phyloP scores from a whole-genome alignment of 2,888 invertebrate genomes.

The Scelioninae gen. 1 region DNA sequence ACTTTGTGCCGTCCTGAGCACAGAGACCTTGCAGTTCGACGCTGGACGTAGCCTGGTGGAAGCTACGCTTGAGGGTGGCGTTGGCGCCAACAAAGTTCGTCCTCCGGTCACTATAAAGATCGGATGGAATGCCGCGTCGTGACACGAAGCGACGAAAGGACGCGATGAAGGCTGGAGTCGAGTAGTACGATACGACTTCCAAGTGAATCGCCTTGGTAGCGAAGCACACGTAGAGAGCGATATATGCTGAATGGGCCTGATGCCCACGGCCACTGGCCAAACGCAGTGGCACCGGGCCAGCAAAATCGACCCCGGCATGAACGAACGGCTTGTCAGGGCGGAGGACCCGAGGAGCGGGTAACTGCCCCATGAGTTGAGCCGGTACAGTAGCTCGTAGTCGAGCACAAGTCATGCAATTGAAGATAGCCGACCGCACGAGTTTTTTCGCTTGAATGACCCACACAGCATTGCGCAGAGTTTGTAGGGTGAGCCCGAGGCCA shows the following conservation, averaged over 20 bases:
- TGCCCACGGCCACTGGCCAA: slow-evolving; percentile 51
- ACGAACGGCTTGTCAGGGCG: slow-evolving; percentile 23
- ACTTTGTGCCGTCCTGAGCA: too few relatives aligned
- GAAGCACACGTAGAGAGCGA: too few relatives aligned
- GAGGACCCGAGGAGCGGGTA: slow-evolving; percentile 14
- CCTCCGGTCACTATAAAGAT: too few relatives aligned
- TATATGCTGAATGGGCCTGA: not conserved
- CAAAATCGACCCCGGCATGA: slow-evolving; percentile 70
- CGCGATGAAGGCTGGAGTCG: too few relatives aligned
- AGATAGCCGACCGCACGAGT: not conserved
- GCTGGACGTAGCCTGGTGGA: too few relatives aligned
- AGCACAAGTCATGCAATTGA: not conserved
- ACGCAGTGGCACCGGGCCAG: slow-evolving; percentile 63
- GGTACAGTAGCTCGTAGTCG: not conserved
- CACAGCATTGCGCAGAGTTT: not conserved
- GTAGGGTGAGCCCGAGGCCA: not conserved
- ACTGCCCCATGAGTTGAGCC: not conserved
- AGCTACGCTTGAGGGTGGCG: too few relatives aligned
- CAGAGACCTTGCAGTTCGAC: too few relatives aligned
- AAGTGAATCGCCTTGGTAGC: too few relatives aligned
- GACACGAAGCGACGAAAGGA: slow-evolving; percentile 72
- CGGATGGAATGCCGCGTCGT: too few relatives aligned
- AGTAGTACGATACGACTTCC: too few relatives aligned
- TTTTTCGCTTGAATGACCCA: slow-evolving; percentile 11
- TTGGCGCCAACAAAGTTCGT: too few relatives aligned